These are phyloP conservation scores for Lamprotornis superbus DNA, from an alignment of 2,113 vertebrate species.

Conservation along the genomic window DNA sequence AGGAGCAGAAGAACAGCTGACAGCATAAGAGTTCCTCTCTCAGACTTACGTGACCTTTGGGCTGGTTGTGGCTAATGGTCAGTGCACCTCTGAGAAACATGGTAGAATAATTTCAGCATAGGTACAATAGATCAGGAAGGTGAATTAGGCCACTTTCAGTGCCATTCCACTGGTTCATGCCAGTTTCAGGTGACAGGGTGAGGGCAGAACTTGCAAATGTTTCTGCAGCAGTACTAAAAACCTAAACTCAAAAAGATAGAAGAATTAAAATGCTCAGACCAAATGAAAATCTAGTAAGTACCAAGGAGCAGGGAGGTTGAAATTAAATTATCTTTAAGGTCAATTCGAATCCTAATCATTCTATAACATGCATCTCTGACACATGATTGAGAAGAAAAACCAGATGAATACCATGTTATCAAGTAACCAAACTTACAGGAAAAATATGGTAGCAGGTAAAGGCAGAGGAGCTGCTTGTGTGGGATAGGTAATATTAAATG, in stretches of 20 bases:
- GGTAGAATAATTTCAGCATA: neutral
- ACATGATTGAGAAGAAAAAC: neutral
- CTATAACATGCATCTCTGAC: neutral
- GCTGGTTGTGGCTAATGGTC: neutral
- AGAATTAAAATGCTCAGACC: neutral
- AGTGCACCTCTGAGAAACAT: neutral
- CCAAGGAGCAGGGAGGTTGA: fast-evolving
- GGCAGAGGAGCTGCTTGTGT: neutral
- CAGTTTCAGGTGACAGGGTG: neutral
- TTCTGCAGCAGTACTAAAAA: neutral
- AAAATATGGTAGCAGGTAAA: neutral
- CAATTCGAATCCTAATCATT: neutral
- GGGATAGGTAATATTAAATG: neutral
- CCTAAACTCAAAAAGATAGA: neutral
- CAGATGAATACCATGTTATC: fast-evolving
- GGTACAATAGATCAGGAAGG: neutral
- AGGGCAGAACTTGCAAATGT: neutral
- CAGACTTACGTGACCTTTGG: neutral
- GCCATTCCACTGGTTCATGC: neutral
- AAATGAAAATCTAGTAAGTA: neutral
- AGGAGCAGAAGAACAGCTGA: neutral
- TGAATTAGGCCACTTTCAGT: neutral
- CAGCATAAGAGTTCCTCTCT: neutral
- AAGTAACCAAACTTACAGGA: neutral
- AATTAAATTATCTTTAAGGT: neutral